A percentile compares a stretch with the other conserved stretches of the same genome.
Conservation (phyloP, 1,140 invertebrate species). For the Bradysia coprophila region DNA sequence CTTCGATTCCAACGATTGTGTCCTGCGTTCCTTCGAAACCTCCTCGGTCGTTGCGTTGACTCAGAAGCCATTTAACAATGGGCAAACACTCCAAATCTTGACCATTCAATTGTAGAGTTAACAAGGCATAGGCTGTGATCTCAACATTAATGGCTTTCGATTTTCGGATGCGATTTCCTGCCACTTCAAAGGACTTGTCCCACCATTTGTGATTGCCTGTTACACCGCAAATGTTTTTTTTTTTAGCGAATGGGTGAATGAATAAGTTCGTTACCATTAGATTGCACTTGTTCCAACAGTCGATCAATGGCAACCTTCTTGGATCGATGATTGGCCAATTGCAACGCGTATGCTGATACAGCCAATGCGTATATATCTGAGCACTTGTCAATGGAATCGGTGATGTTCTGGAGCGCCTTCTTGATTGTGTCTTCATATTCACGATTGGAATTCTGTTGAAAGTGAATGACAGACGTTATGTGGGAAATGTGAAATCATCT, state of each 20-base stretch:
- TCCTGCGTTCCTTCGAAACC: slow-evolving; percentile 60
- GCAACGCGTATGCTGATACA: slow-evolving; percentile 56
- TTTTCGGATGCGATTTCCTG: background rate
- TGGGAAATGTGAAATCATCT: no score
- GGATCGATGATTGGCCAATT: slow-evolving; percentile 43
- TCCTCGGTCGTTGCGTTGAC: slow-evolving; percentile 53
- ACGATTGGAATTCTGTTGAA: slow-evolving; percentile 15
- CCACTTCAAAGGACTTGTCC: background rate
- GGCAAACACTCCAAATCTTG: slow-evolving; percentile 29
- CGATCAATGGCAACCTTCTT: slow-evolving; percentile 9
- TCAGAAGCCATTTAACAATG: slow-evolving; percentile 48
- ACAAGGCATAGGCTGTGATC: no score
- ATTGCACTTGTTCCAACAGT: slow-evolving; percentile 11
- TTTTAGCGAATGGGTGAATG: no score
- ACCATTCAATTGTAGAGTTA: slow-evolving; percentile 39
- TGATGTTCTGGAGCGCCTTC: slow-evolving; percentile 64
- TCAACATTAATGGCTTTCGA: slow-evolving; percentile 39
- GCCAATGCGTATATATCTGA: slow-evolving; percentile 62
- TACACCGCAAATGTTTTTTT: no score
- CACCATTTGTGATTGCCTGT: slow-evolving; percentile 26
- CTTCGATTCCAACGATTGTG: slow-evolving; percentile 43
- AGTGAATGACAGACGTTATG: no score
- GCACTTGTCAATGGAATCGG: slow-evolving; percentile 42
- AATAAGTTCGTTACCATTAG: slow-evolving; percentile 15
- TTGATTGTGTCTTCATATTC: slow-evolving; percentile 43